These are phyloP conservation scores for Nemotelus nigrinus DNA, from an alignment of 2,888 invertebrate species.

Conservation along the genomic window DNA sequence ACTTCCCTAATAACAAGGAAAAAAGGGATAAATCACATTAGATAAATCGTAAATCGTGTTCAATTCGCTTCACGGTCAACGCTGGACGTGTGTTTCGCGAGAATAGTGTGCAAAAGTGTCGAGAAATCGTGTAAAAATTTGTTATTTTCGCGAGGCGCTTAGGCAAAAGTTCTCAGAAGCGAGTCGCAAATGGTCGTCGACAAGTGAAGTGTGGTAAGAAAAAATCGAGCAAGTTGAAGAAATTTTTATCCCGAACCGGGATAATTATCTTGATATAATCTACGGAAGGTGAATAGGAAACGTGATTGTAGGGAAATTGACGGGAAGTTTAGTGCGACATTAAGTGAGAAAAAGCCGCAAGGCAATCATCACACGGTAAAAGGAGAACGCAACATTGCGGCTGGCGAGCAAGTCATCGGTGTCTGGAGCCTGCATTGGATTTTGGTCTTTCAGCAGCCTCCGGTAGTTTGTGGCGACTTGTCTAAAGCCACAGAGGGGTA, in stretches of 20 bases:
- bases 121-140: slow-evolving; percentile 26
- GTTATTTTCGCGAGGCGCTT: slow-evolving; percentile 29
- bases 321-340: not conserved
- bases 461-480: too few species aligned
- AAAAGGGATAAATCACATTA: not conserved
- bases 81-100: not conserved
- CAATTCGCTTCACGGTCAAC: slow-evolving; percentile 18
- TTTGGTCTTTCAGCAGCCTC: not conserved
- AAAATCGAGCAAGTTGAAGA: slow-evolving; percentile 15
- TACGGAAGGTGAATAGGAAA: too few species aligned
- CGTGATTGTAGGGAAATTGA: not conserved
- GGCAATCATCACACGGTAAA: not conserved
- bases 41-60: not conserved
- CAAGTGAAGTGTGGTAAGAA: slow-evolving; percentile 7
- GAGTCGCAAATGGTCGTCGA: slow-evolving; percentile 29
- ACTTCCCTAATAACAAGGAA: slow-evolving; percentile 6
- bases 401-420: slow-evolving; percentile 14
- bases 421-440: not conserved
- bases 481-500: too few species aligned
- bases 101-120: slow-evolving; percentile 26
- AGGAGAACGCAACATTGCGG: slow-evolving; percentile 26
- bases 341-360: not conserved
- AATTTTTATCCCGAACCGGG: slow-evolving; percentile 6
- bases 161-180: slow-evolving; percentile 8
- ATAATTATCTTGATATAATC: not conserved